Conservation (phyloP, 1,140 invertebrate species). For the Helicoverpa armigera region DNA sequence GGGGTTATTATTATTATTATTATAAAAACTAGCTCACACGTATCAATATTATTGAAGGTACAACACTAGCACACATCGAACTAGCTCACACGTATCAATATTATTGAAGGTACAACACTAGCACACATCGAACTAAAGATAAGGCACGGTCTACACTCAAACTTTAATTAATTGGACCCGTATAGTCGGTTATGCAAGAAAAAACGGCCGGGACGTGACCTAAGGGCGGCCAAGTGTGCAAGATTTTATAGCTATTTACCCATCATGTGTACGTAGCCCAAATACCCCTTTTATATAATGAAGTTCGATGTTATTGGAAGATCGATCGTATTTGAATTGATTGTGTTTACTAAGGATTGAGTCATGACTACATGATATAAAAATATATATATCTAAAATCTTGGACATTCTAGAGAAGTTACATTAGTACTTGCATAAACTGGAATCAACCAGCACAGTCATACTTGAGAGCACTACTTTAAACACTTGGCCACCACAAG, state of each 20-base stretch:
- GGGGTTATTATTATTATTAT: too few species aligned
- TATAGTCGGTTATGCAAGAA: slow-evolving; percentile 48
- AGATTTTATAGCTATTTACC: slow-evolving; percentile 46
- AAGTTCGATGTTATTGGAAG: background rate
- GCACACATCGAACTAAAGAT: slow-evolving; percentile 44
- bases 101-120: slow-evolving; percentile 34
- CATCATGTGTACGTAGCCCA: slow-evolving; percentile 43
- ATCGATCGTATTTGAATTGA: background rate
- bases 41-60: slow-evolving; percentile 23
- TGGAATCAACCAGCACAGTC: too few species aligned
- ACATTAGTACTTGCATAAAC: too few species aligned
- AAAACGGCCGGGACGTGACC: slow-evolving; percentile 51
- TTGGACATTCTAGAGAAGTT: too few species aligned
- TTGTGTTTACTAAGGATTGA: background rate
- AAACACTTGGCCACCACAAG: too few species aligned
- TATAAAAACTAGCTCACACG: background rate
- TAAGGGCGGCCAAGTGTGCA: slow-evolving; percentile 15
- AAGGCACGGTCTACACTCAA: slow-evolving; percentile 52
- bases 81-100: background rate
- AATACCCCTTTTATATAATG: slow-evolving; percentile 38
- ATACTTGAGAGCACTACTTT: too few species aligned
- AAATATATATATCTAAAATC: too few species aligned
- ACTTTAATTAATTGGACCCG: slow-evolving; percentile 53
- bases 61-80: slow-evolving; percentile 30
- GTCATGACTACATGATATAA: background rate